phyloP scores from a whole-genome alignment of 2,113 vertebrate species.

The Serilophus lunatus region DNA sequence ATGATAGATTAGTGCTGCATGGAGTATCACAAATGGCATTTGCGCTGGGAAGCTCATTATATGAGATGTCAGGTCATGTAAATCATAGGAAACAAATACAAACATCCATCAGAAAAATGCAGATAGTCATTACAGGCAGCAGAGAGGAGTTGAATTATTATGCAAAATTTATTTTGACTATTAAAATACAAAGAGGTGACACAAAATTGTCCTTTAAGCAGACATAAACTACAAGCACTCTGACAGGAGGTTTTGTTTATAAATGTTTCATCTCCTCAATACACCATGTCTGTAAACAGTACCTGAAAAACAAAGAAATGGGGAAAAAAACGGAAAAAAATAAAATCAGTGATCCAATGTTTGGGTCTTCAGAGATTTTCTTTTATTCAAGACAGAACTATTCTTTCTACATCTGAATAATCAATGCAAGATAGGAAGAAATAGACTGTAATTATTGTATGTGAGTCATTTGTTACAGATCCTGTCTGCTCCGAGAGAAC shows the following conservation, averaged over 20 bases:
- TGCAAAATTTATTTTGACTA: constrained; percentile 68
- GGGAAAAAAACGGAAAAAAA: fast-evolving
- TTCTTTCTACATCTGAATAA: constrained; percentile 39
- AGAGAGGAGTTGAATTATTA: constrained; percentile 65
- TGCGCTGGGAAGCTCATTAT: constrained; percentile 71
- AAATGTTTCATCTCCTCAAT: neutral
- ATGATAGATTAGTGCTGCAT: constrained; percentile 67
- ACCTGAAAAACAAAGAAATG: neutral
- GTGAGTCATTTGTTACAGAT: constrained; percentile 45
- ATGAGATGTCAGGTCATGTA: constrained; percentile 73
- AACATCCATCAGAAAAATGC: constrained; percentile 59
- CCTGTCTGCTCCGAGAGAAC: neutral
- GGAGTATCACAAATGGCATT: constrained; percentile 61
- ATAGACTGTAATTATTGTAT: constrained; percentile 34
- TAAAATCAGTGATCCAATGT: neutral
- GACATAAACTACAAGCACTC: constrained; percentile 26
- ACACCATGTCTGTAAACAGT: neutral
- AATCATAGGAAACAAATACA: constrained; percentile 76
- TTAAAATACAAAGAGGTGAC: constrained; percentile 69
- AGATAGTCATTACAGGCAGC: constrained; percentile 68
- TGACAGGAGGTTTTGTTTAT: neutral
- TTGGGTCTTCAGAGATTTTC: neutral
- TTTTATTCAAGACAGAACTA: neutral
- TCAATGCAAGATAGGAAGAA: constrained; percentile 36
- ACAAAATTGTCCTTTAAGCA: constrained; percentile 66